Percentiles rank a stretch among this genome's conserved stretches.
Evolutionary conservation across 2,888 invertebrate genomes (phyloP).

Genomic region (Eupithecia subumbrata): DNA sequence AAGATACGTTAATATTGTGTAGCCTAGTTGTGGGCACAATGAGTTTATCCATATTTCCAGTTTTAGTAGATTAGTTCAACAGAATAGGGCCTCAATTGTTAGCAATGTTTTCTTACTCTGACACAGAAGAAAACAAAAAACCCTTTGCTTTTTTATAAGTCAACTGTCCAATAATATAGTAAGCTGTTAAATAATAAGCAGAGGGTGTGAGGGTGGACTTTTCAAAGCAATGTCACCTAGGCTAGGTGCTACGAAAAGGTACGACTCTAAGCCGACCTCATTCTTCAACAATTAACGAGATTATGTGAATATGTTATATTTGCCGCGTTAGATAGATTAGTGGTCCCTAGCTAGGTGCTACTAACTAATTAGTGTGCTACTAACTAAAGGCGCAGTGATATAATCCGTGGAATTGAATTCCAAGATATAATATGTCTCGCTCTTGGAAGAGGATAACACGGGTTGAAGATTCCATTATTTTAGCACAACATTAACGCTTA

Average conservation of each 20-base stretch:
- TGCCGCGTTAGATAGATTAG: neutral
- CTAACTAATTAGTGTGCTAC: neutral
- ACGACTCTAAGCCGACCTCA: neutral
- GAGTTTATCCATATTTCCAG: too few species aligned
- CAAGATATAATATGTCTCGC: neutral
- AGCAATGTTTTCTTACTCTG: too few species aligned
- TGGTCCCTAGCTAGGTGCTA: neutral
- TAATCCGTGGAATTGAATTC: neutral
- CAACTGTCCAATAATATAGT: too few species aligned
- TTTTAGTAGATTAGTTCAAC: too few species aligned
- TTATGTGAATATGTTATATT: neutral
- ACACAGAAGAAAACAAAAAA: too few species aligned
- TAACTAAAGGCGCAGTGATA: neutral
- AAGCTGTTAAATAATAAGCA: too few species aligned
- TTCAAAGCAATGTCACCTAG: neutral
- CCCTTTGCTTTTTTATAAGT: too few species aligned
- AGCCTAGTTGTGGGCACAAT: too few species aligned
- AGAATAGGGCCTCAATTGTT: too few species aligned
- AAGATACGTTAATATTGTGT: too few species aligned
- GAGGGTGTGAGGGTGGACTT: neutral
- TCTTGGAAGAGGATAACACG: neutral
- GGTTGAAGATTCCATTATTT: neutral
- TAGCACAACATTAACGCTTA: neutral
- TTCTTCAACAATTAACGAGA: neutral
- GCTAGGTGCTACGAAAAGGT: neutral